Conservation (phyloP, 1,140 invertebrate genomes). For the Drosophila yakuba region DNA sequence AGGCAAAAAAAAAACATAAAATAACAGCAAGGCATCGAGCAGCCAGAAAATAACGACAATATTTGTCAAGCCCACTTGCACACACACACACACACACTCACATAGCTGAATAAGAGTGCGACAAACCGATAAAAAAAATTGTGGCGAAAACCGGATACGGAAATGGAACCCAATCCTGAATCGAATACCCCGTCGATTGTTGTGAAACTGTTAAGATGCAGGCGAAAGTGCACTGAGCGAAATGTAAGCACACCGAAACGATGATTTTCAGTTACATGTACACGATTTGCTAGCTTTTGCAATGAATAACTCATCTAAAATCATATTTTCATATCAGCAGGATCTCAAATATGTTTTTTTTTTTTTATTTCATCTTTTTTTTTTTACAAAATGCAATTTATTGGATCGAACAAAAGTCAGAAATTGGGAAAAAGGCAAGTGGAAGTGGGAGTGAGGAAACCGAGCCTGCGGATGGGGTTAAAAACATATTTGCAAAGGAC, state of each 20-base stretch:
- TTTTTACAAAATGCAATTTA: too few species aligned
- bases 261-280: too few species aligned
- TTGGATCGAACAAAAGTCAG: slow-evolving; percentile 31
- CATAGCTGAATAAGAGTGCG: slow-evolving; percentile 6
- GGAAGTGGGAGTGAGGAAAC: slow-evolving; percentile 15
- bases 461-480: slow-evolving; percentile 25
- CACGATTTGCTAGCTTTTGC: too few species aligned
- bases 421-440: slow-evolving; percentile 19
- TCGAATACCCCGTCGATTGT: not conserved
- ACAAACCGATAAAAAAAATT: slow-evolving; percentile 7
- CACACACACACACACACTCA: slow-evolving; percentile 4
- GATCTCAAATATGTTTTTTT: too few species aligned
- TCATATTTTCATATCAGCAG: too few species aligned
- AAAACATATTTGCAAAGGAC: slow-evolving; percentile 69
- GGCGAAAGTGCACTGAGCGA: slow-evolving; percentile 6
- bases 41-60: slow-evolving; percentile 70
- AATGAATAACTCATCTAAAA: too few species aligned
- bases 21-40: slow-evolving; percentile 64
- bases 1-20: slow-evolving; percentile 42
- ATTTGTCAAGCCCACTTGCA: slow-evolving; percentile 49
- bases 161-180: slow-evolving; percentile 9
- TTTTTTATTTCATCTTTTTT: too few species aligned
- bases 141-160: slow-evolving; percentile 11
- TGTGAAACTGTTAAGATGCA: slow-evolving; percentile 27
- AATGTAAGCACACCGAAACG: not conserved